These are phyloP conservation scores for Deilephila porcellus DNA, from an alignment of 2,888 invertebrate species.

Conservation along the genomic window DNA sequence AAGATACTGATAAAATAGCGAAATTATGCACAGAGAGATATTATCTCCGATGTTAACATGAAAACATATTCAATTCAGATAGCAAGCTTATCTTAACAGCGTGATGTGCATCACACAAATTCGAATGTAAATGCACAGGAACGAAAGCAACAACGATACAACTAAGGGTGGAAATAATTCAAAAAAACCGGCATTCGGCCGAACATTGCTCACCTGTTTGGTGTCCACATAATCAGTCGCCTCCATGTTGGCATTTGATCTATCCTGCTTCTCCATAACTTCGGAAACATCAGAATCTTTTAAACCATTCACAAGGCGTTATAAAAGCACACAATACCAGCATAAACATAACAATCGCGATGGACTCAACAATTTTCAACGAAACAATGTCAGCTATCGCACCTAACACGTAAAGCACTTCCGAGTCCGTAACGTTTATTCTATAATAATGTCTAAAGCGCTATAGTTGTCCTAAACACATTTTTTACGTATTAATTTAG, in stretches of 20 bases:
- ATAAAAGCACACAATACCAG: conserved; percentile 70
- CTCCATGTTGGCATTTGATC: conserved; percentile 86
- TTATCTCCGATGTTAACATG: conserved; percentile 28
- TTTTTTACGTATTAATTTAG: conserved; percentile 51
- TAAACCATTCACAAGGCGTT: conserved; percentile 69
- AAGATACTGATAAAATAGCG: conserved; percentile 15
- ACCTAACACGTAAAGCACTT: conserved; percentile 73
- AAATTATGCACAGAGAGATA: conserved; percentile 27
- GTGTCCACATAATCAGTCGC: conserved; percentile 86
- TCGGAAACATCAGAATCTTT: conserved; percentile 82
- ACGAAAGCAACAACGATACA: conserved; percentile 55
- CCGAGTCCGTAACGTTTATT: conserved; percentile 53
- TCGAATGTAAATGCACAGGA: conserved; percentile 50
- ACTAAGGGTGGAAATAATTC: conserved; percentile 59
- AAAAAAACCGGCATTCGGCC: conserved; percentile 75
- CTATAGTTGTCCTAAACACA: conserved; percentile 56
- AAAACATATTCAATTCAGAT: conserved; percentile 30
- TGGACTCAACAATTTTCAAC: conserved; percentile 73
- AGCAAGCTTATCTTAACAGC: conserved; percentile 14
- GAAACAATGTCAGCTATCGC: conserved; percentile 82
- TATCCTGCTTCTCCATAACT: conserved; percentile 79
- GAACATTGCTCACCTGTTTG: conserved; percentile 85
- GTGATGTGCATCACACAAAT: conserved; percentile 33
- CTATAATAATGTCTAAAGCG: conserved; percentile 40
- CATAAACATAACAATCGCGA: conserved; percentile 81